Percentiles rank a stretch among this genome's conserved stretches.
Conservation (phyloP, 2,113 vertebrate species). For the Setophaga coronata region DNA sequence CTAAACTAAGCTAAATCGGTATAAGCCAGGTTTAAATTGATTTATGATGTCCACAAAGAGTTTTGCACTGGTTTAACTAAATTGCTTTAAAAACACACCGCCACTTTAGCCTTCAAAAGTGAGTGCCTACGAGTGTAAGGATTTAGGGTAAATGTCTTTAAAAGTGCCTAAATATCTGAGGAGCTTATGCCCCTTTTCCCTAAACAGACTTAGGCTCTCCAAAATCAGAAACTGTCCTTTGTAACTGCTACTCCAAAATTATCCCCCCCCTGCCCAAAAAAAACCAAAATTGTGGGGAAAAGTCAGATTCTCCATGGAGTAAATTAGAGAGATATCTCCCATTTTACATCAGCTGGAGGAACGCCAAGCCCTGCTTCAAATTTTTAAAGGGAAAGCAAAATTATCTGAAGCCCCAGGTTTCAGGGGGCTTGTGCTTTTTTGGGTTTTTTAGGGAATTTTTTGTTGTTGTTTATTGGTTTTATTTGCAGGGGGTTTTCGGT, state of each 20-base stretch:
- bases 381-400: not conserved
- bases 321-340: not conserved
- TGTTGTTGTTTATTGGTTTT: not conserved
- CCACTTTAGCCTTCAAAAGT: conserved; percentile 59
- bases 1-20: conserved; percentile 68
- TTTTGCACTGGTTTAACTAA: conserved; percentile 71
- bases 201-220: conserved; percentile 12
- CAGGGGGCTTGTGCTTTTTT: fast-evolving
- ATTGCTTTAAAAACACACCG: conserved; percentile 68
- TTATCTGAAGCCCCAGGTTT: not conserved
- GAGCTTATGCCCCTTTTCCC: conserved; percentile 42
- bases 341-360: not conserved
- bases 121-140: conserved; percentile 48
- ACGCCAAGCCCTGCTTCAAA: not conserved
- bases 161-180: conserved; percentile 60
- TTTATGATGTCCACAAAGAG: conserved; percentile 71
- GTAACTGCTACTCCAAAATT: not conserved
- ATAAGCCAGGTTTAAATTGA: conserved; percentile 72
- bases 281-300: not conserved
- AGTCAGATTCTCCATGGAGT: not conserved
- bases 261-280: fast-evolving
- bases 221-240: conserved; percentile 16
- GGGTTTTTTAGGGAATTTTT: too few relatives aligned
- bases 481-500: too few relatives aligned
- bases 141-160: conserved; percentile 60